Evolutionary conservation across 1,140 invertebrate species (phyloP), one percentile per base, ranked within the genome.

Genomic region (Bombus vancouverensis): DNA sequence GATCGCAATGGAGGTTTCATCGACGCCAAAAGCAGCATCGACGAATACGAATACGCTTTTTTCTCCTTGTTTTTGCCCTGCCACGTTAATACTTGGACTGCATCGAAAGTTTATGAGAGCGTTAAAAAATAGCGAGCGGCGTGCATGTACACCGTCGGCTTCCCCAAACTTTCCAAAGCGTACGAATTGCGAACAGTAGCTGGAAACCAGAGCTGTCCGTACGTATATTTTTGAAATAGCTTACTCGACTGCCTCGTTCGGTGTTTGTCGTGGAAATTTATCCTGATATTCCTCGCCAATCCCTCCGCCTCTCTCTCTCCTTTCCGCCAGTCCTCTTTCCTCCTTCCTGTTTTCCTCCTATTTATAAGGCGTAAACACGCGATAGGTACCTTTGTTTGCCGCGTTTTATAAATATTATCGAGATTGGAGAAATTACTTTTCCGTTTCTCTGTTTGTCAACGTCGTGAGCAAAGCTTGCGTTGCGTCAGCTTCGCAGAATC

Each of bases 1-100:
- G 62, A 79, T 66, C 77, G 10, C 37, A 13, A 79, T 68, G 25
- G 28, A 77, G 42, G 37, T 65, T 77, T 77, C 75, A 77, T 65
- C 57, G 53, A n/a, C 28, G 53, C 13, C 39, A 22, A 78, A 32
- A 66, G 47, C 57, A 44, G 25, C 25, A 6, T 1, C 57, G 13
- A n/a, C 28, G 53, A 28, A n/a, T 13, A 34, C n/a, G 25, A 53
- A 34, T 22, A 37, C 32, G 6, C 12, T 4, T 37, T 28, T 75
- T 28, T 32, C 15, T 34, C 4, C 13, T n/a, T 28, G 13, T 18
- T 34, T n/a, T 34, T 70, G 0, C 9, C n/a, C 34, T 8, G 22
- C n/a, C 53, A 25, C 18, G 47, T 74, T 82, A 62, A 74, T 82
- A 82, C 71, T 44, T 25, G 2, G 0, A 10, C 39, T 8, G 62